Evolutionary conservation across 2,888 invertebrate species (phyloP).

Genomic region (Drosophila kokeensis): DNA sequence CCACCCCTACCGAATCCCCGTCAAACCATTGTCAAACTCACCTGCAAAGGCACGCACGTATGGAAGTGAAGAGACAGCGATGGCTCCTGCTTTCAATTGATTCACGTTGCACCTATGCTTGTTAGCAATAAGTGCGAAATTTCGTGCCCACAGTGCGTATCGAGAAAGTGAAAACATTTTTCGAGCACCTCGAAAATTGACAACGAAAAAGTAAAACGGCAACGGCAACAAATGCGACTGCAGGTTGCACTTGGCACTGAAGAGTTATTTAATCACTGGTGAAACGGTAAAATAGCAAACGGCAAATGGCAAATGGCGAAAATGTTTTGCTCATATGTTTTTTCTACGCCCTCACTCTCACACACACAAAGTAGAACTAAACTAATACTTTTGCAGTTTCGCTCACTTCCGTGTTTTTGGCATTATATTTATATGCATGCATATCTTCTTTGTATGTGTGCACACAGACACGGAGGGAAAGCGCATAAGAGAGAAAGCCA

Average conservation of each 20-base stretch:
- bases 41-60: slow-evolving; percentile 59
- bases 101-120: slow-evolving; percentile 40
- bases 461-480: slow-evolving; percentile 60
- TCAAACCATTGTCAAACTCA: slow-evolving; percentile 40
- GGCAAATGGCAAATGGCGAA: slow-evolving; percentile 12
- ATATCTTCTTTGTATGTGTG: slow-evolving; percentile 15
- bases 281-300: slow-evolving; percentile 31
- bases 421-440: slow-evolving; percentile 55
- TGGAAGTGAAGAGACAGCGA: slow-evolving; percentile 40
- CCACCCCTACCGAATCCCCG: too few relatives aligned
- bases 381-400: slow-evolving; percentile 63
- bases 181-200: slow-evolving; percentile 53
- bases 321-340: slow-evolving; percentile 52
- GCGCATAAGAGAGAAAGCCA: slow-evolving; percentile 73
- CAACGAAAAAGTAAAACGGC: slow-evolving; percentile 40
- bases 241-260: slow-evolving; percentile 65
- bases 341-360: slow-evolving; percentile 27
- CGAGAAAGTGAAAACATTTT: slow-evolving; percentile 81
- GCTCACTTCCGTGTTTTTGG: slow-evolving; percentile 68
- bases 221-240: slow-evolving; percentile 33
- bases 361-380: slow-evolving; percentile 18
- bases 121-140: slow-evolving; percentile 54
- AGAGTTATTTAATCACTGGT: slow-evolving; percentile 69
- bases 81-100: slow-evolving; percentile 41
- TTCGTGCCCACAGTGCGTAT: slow-evolving; percentile 68